These are phyloP conservation scores for Temnothorax unifasciatus DNA, from an alignment of 2,888 invertebrate genomes.

Conservation along the genomic window DNA sequence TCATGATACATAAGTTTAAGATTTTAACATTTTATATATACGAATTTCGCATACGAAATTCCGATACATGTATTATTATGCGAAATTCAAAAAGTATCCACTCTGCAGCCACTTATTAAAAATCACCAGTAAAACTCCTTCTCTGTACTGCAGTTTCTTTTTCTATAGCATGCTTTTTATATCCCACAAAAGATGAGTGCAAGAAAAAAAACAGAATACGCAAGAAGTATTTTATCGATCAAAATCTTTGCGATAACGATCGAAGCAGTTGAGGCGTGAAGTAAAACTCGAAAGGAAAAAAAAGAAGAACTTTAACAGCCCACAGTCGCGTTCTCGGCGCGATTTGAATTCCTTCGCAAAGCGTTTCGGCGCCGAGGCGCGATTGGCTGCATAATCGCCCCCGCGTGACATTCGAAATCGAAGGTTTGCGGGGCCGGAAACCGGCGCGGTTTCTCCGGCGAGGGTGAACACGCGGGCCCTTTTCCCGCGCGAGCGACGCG, in stretches of 20 bases:
- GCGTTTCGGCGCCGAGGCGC: not conserved
- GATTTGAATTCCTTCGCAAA: not conserved
- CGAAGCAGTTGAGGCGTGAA: too few species aligned
- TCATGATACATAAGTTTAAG: not conserved
- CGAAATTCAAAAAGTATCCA: not conserved
- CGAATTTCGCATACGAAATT: slow-evolving; percentile 6
- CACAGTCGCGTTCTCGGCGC: not conserved
- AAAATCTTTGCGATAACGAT: not conserved
- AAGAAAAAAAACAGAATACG: slow-evolving; percentile 11
- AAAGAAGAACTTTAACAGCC: not conserved
- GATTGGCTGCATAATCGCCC: slow-evolving; percentile 35
- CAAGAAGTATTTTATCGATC: not conserved
- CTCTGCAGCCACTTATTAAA: slow-evolving; percentile 6
- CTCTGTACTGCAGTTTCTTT: not conserved
- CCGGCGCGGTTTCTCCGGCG: not conserved
- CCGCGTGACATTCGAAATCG: slow-evolving; percentile 37
- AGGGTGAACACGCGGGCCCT: not conserved
- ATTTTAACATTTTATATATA: slow-evolving; percentile 39
- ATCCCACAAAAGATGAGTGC: not conserved
- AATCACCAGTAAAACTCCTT: slow-evolving; percentile 3
- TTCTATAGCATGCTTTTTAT: not conserved
- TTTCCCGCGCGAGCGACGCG: not conserved
- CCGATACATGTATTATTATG: slow-evolving; percentile 7
- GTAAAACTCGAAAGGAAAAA: not conserved
- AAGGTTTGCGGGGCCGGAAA: not conserved